Evolutionary conservation across 2,113 vertebrate genomes (phyloP).

Genomic region (Pomatorhinus ruficollis): DNA sequence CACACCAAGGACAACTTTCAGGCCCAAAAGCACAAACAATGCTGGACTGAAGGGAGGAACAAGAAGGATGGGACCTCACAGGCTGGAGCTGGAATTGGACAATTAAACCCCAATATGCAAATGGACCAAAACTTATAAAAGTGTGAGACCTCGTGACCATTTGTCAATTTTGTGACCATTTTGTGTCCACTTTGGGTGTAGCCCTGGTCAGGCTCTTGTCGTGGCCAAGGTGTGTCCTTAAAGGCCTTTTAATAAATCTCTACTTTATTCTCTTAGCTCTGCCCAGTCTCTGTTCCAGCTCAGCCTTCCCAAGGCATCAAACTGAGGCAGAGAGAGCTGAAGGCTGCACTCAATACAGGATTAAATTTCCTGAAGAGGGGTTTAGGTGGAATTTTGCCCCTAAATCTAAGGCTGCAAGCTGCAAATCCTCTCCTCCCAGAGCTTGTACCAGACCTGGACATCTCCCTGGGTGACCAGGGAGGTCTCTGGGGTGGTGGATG

Average conservation of each 20-base stretch:
- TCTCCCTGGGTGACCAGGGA: background rate
- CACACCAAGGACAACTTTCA: background rate
- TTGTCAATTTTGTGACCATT: background rate
- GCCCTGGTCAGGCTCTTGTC: background rate
- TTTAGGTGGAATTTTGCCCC: background rate
- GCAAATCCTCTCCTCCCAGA: background rate
- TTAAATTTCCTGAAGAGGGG: background rate
- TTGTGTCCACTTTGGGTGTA: background rate
- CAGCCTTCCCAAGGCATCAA: background rate
- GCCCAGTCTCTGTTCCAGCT: background rate
- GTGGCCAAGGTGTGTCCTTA: background rate
- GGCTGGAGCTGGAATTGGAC: background rate
- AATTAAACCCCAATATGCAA: background rate
- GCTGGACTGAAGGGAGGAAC: background rate
- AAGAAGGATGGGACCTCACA: background rate
- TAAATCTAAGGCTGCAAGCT: background rate
- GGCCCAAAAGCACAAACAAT: background rate
- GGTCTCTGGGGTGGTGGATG: background rate
- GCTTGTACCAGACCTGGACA: background rate
- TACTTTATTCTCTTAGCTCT: background rate
- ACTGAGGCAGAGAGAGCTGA: background rate
- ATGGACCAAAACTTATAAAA: background rate
- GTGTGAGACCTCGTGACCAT: accelerated
- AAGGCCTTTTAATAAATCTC: background rate
- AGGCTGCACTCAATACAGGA: background rate